Percentiles rank a stretch among this genome's conserved stretches.
phyloP scores from a whole-genome alignment of 2,797 vertebrate species.

The Ctenopoma kingsleyae region DNA sequence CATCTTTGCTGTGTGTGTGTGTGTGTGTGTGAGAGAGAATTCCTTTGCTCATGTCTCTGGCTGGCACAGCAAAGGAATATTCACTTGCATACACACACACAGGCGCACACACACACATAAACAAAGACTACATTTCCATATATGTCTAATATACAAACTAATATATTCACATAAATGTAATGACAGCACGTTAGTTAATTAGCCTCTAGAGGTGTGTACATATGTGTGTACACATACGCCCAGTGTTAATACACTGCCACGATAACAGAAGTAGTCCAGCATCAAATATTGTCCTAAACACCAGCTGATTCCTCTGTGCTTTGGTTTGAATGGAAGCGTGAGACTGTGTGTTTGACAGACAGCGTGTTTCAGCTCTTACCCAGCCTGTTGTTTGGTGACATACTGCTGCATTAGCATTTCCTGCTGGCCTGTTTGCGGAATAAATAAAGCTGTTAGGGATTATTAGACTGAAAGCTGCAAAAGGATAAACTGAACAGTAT shows the following conservation, averaged over 20 bases:
- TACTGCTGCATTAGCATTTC: slow-evolving; percentile 45
- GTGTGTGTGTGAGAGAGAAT: slow-evolving; percentile 1
- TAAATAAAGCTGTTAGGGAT: slow-evolving; percentile 43
- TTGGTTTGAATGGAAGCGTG: slow-evolving; percentile 2
- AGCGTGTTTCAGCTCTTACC: slow-evolving; percentile 11
- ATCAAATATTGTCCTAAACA: slow-evolving; percentile 32
- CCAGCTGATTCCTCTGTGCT: slow-evolving; percentile 6
- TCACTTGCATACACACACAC: background rate
- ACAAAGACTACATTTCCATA: background rate
- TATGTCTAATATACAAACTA: background rate
- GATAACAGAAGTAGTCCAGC: slow-evolving; percentile 31
- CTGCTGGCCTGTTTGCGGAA: slow-evolving; percentile 11
- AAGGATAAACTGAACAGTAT: slow-evolving; percentile 26
- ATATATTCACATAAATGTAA: slow-evolving; percentile 4
- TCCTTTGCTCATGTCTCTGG: slow-evolving; percentile 10
- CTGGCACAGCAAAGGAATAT: slow-evolving; percentile 27
- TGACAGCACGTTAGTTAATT: slow-evolving; percentile 27
- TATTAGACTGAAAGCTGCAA: slow-evolving; percentile 29
- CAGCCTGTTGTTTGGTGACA: slow-evolving; percentile 23
- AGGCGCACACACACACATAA: no score
- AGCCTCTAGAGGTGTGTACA: slow-evolving; percentile 1
- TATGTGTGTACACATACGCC: no score
- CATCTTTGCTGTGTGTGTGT: slow-evolving; percentile 5
- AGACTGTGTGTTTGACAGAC: slow-evolving; percentile 9
- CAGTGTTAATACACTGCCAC: background rate